Conservation (phyloP, 2,888 invertebrate species). For the Thecophora atra region DNA sequence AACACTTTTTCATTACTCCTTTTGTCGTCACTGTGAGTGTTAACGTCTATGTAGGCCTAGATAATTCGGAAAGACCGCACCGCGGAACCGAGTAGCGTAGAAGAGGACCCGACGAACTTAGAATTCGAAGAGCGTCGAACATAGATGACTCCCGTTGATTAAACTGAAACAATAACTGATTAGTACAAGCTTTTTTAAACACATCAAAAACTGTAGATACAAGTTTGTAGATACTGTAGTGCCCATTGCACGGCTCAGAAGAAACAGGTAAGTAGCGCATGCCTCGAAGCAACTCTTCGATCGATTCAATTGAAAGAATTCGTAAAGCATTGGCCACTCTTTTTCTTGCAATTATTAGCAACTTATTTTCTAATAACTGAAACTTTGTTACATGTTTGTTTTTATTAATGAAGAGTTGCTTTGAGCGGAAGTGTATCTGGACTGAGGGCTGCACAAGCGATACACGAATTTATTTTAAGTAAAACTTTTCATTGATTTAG, state of each 20-base stretch:
- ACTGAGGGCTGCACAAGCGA: too few relatives aligned
- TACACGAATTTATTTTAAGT: too few relatives aligned
- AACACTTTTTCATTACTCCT: conserved; percentile 56
- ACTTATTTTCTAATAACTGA: too few relatives aligned
- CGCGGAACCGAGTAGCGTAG: conserved; percentile 34
- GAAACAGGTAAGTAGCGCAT: too few relatives aligned
- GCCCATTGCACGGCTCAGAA: not conserved
- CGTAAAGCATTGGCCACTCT: too few relatives aligned
- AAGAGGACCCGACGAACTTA: conserved; percentile 29
- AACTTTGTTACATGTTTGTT: too few relatives aligned
- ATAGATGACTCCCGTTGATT: conserved; percentile 34
- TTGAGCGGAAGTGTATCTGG: too few relatives aligned
- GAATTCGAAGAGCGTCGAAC: conserved; percentile 35
- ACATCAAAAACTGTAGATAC: not conserved
- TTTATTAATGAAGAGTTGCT: too few relatives aligned
- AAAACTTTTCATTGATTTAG: too few relatives aligned
- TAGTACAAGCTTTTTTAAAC: conserved; percentile 36
- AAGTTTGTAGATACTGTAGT: not conserved
- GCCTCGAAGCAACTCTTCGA: too few relatives aligned
- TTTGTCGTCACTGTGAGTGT: conserved; percentile 56
- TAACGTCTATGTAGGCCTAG: conserved; percentile 54
- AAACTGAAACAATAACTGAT: conserved; percentile 40
- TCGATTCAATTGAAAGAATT: too few relatives aligned
- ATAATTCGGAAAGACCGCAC: conserved; percentile 37
- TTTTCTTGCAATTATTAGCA: too few relatives aligned